Base-by-base conservation (phyloP, 2,888 invertebrate genomes). In the Ariolimax columbianus region DNA sequence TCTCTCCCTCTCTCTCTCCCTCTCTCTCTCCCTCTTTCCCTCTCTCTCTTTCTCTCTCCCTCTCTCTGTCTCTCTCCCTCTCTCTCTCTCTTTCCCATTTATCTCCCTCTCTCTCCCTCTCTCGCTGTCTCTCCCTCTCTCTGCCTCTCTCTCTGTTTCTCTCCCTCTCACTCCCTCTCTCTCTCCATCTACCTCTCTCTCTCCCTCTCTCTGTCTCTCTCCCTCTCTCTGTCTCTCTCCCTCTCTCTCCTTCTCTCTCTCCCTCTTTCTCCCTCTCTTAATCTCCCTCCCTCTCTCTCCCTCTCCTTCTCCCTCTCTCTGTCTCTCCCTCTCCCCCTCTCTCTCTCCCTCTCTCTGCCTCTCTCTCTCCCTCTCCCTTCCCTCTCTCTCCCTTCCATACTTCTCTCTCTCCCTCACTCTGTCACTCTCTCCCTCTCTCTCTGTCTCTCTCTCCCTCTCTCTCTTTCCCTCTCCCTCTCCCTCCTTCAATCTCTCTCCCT, bases 381-480 rank as follows among this genome's bases (percentile, higher is more conserved):
- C 23, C 17, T 11, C 17, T 17, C 17, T 23, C 17, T 23, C 23
- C 23, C 3, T 55, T 11, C 19, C 17, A 17, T 47, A 47, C 26
- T 43, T 79, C 40, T 79, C 66, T 79, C 78, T 17, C 30, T 1
- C 59, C 2, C 38, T 59, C 40, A 30, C 78, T 78, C 11, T n/a
- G 63, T 80, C 68, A 30, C 68, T n/a, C 66, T 66, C 79, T 63
- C 17, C n/a, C 43, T 26, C 66, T 79, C 2, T 68, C 66, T 79
- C n/a, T 17, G 66, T 26, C 40, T 33, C 40, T 43, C n/a, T n/a
- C 68, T 66, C 68, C 6, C 47, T 43, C 40, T n/a, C 9, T 79
- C n/a, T 23, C 66, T 30, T 40, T 73, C 79, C n/a, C 79, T 79
- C 40, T 79, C 79, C 66, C 79, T 43, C 79, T 68, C 23, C 26